phyloP scores from a whole-genome alignment of 2,888 invertebrate genomes.

The Chrysina gloriosa region DNA sequence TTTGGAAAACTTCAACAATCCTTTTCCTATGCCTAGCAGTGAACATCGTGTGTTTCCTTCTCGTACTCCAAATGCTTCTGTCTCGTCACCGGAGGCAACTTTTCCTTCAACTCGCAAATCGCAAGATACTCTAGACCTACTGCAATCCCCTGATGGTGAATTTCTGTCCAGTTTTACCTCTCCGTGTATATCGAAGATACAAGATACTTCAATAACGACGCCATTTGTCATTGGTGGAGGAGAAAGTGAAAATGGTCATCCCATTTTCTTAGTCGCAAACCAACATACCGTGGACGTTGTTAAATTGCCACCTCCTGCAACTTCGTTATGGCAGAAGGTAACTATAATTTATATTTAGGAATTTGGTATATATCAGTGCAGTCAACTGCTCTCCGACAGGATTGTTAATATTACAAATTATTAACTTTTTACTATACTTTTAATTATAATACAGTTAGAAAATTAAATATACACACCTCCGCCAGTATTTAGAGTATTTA shows the following conservation, averaged over 20 bases:
- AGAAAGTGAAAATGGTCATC: slow-evolving; percentile 64
- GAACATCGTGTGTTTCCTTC: slow-evolving; percentile 58
- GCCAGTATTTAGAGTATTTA: too few relatives aligned
- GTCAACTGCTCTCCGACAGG: too few relatives aligned
- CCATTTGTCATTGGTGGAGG: slow-evolving; percentile 65
- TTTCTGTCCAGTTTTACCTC: slow-evolving; percentile 61
- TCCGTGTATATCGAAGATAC: slow-evolving; percentile 58
- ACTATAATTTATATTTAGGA: slow-evolving; percentile 39
- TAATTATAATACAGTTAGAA: too few relatives aligned
- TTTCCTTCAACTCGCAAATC: slow-evolving; percentile 50
- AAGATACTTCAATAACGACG: slow-evolving; percentile 59
- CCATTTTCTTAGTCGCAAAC: slow-evolving; percentile 64
- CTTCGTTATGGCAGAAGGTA: slow-evolving; percentile 63
- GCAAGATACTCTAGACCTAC: slow-evolving; percentile 61
- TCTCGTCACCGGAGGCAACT: slow-evolving; percentile 56
- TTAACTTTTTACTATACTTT: too few relatives aligned
- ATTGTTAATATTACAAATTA: too few relatives aligned
- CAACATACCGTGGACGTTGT: slow-evolving; percentile 65
- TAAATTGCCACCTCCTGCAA: slow-evolving; percentile 64
- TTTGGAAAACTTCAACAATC: slow-evolving; percentile 69
- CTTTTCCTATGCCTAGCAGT: slow-evolving; percentile 56
- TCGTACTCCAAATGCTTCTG: slow-evolving; percentile 50
- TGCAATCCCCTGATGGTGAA: slow-evolving; percentile 62
- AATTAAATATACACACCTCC: too few relatives aligned
- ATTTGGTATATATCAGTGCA: too few relatives aligned